Evolutionary conservation across 2,113 vertebrate species (phyloP), one percentile per base, ranked within the genome.

Genomic region (Amazona guildingii): DNA sequence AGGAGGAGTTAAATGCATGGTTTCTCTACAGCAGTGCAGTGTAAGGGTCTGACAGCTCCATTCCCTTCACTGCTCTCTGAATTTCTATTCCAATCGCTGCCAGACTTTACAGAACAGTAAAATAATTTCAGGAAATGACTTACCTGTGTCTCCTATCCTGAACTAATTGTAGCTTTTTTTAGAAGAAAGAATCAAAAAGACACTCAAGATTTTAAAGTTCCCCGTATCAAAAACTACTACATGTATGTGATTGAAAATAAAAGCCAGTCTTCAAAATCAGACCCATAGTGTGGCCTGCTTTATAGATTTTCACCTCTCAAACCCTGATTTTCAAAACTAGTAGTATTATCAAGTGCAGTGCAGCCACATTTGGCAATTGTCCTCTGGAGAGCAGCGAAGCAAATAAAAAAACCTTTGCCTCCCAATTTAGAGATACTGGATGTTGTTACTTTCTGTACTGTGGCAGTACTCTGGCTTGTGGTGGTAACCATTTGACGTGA

Each of bases 171-270:
- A 46, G 37, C 10, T 41, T 52, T 91, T 85, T 78, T 91, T 28
- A 70, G 69, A 92, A 67, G 43, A 25, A 64, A 72, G 57, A 93
- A 96, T 95, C 81, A 74, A 97, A 98, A 98, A 98, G 97, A 97
- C 93, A 91, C 97, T 97, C 37, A 69, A 98, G 96, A 98, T 98
- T 98, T 98, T 98, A 97, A 98, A 98, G 96, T 97, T 98, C 97
- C 96, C 98, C 97, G 93, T 98, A 97, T 98, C 96, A 98, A 98
- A 96, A 98, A 98, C 96, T 98, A 86, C 57, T 77, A 95, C 97
- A 96, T 98, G 98, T 98, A 98, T 98, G 97, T 98, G 98, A 98
- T 82, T 98, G 97, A 98, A 98, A 99, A 98, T 98, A 98, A 98
- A 98, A 97, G 92, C 31, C 97, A 98, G 95, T 51, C 81, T 94